phyloP scores from a whole-genome alignment of 2,888 invertebrate genomes.

The Thymelicus acteon region DNA sequence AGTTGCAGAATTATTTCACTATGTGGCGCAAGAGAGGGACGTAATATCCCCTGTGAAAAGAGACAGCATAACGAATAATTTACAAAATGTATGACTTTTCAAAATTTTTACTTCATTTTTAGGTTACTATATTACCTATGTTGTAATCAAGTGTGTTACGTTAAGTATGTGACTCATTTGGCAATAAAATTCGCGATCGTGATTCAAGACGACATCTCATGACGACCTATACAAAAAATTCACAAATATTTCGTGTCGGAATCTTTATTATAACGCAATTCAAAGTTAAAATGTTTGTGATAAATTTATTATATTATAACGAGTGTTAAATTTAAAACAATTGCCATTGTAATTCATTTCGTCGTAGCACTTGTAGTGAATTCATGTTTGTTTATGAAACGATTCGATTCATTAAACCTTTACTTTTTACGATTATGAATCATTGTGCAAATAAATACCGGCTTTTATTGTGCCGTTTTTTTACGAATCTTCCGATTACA shows the following conservation, averaged over 20 bases:
- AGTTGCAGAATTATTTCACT: conserved; percentile 7
- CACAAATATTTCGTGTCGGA: no score
- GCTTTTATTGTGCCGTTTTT: conserved; percentile 15
- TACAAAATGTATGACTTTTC: neutral
- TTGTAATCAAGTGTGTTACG: neutral
- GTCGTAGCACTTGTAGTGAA: neutral
- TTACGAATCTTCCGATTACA: neutral
- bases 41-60: neutral
- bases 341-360: neutral
- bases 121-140: neutral
- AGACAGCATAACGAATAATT: neutral
- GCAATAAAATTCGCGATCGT: neutral
- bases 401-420: conserved; percentile 3
- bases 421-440: conserved; percentile 25
- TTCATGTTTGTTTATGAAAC: neutral
- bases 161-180: conserved; percentile 7
- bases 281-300: neutral
- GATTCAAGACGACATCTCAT: no score
- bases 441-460: conserved; percentile 13
- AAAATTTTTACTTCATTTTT: neutral
- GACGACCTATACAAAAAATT: no score
- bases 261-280: no score
- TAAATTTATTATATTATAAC: neutral
- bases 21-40: neutral
- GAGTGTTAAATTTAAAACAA: neutral